Base-by-base conservation (phyloP, 2,888 invertebrate genomes). In the Synergus itoensis region DNA sequence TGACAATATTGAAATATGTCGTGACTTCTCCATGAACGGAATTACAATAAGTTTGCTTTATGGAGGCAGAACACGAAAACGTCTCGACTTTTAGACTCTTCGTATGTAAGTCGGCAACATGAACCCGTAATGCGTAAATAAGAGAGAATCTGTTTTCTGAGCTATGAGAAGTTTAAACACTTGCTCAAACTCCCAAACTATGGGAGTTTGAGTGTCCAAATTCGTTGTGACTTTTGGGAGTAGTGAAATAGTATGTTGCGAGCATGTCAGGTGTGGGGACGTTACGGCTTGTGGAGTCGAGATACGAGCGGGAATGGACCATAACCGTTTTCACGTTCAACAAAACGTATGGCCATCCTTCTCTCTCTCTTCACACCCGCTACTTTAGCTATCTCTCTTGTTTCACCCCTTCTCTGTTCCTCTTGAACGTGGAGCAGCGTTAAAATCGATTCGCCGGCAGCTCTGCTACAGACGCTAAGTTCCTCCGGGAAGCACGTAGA, bases 401-500 rank as follows among this genome's bases (percentile, higher is more conserved):
- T 67, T 45, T 75, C 43, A 63, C 79, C 78, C 69, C 41, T 63
- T 65, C 64, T 76, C 65, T 21, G 57, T n/a, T n/a, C 62, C 40
- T 40, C 53, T 53, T 53, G 73, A 69, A 45, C 45, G 36, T 45
- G 28, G 69, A 48, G 53, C 53, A 73, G 53, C 48, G 73, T 73
- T 73, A 73, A 73, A 73, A 73, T 73, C 73, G 73, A 73, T 73
- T 43, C 65, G 41, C 53, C 73, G 48, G 73, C 53, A 53, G 73
- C 73, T 48, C 16, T 40, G 48, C 73, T 73, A 5, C 21, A 48
- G 53, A 73, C 53, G 78, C 77, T 57, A 63, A 77, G 81, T 80
- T 83, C 79, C 77, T 77, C 82, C 77, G 75, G 62, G 69, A 69
- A 60, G 64, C 78, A 69, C 69, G 80, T 78, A 78, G 48, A 80